Conservation (phyloP, 2,113 vertebrate species). For the Nymphicus hollandicus region DNA sequence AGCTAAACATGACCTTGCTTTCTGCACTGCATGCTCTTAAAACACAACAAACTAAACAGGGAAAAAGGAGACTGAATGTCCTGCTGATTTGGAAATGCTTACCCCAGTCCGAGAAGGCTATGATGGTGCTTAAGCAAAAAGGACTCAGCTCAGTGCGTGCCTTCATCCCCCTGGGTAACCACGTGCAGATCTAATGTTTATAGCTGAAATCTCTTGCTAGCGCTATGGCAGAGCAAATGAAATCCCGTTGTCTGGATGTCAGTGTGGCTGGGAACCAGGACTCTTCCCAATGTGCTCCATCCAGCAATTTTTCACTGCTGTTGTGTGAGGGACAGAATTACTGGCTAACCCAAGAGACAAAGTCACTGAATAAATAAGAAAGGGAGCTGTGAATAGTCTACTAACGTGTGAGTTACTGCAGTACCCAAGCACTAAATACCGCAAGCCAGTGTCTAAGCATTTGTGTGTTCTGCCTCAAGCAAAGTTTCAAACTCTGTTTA, state of each 20-base stretch:
- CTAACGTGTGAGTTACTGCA: not conserved
- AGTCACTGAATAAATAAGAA: not conserved
- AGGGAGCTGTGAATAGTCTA: not conserved
- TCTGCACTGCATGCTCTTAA: not conserved
- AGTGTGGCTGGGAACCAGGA: not conserved
- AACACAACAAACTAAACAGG: not conserved
- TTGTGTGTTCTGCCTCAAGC: not conserved
- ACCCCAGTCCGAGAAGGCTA: not conserved
- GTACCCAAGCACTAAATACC: not conserved
- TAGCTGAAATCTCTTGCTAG: not conserved
- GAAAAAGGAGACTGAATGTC: not conserved
- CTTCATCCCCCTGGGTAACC: no score
- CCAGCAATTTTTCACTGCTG: not conserved
- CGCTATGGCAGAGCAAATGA: accelerated
- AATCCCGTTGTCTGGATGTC: not conserved
- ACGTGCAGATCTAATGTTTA: accelerated
- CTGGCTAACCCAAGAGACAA: not conserved
- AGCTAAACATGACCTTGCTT: not conserved
- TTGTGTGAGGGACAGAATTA: not conserved
- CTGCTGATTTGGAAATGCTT: not conserved
- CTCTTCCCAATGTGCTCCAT: not conserved
- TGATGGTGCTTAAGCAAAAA: not conserved
- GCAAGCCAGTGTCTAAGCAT: not conserved
- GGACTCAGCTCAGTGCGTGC: not conserved
- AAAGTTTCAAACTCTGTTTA: not conserved